These are phyloP conservation scores for Cromileptes altivelis DNA, from an alignment of 2,113 vertebrate species.

Conservation along the genomic window DNA sequence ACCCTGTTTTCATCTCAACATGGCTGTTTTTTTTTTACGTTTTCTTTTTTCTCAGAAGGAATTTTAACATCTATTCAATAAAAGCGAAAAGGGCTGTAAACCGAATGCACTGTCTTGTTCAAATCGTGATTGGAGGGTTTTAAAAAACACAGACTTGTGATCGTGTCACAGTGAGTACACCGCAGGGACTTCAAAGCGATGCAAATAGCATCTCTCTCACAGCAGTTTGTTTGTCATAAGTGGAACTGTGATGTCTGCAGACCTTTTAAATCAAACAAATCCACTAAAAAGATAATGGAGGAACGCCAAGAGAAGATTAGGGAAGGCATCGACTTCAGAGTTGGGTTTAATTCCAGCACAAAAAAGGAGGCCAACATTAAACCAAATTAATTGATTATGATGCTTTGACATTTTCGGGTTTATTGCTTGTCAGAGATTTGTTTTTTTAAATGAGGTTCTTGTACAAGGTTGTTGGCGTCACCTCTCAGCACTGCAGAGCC, in stretches of 20 bases:
- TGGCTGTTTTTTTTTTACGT: conserved; percentile 59
- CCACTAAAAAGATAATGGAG: conserved; percentile 29
- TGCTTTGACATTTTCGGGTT: conserved; percentile 43
- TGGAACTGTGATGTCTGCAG: conserved; percentile 28
- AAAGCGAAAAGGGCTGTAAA: conserved; percentile 81
- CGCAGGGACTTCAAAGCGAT: conserved; percentile 58
- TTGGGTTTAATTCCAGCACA: conserved; percentile 30
- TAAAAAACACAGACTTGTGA: conserved; percentile 2
- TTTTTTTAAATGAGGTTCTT: conserved; percentile 12
- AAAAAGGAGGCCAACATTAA: conserved; percentile 18
- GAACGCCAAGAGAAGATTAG: conserved; percentile 36
- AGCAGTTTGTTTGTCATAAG: conserved; percentile 45
- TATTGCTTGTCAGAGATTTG: neutral
- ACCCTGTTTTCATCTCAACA: conserved; percentile 59
- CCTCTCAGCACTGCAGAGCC: neutral
- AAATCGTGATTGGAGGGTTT: conserved; percentile 65
- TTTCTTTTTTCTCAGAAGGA: conserved; percentile 50
- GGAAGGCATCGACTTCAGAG: conserved; percentile 11
- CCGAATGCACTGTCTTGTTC: conserved; percentile 77
- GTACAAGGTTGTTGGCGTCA: neutral
- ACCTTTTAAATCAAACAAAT: conserved; percentile 60
- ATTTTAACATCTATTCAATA: conserved; percentile 77
- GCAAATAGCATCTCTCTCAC: conserved; percentile 43
- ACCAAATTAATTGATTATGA: conserved; percentile 24
- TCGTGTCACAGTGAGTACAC: neutral